Evolutionary conservation across 2,797 vertebrate species (phyloP), one percentile per base, ranked within the genome.

Genomic region (Tauraco hartlaubi): DNA sequence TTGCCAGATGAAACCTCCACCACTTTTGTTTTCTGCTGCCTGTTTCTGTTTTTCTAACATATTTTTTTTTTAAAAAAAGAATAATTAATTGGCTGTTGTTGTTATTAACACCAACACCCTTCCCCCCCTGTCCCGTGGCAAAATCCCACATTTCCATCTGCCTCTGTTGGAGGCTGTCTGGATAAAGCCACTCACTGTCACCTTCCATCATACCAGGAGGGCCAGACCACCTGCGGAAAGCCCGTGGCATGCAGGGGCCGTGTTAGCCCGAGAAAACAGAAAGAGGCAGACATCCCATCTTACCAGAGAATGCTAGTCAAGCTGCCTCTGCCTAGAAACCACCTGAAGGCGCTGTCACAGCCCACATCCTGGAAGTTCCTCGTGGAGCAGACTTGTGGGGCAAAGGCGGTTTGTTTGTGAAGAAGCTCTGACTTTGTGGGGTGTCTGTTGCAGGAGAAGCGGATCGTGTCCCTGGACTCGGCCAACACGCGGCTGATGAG

Each of bases 401-500:
- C 39, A 15, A 48, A 78, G 52, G 67, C 4, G 0, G 39, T 11
- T 1, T 6, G 0, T 19, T 16, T 4, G 9, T 1, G 31, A 26
- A 6, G 59, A 85, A 23, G 86, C 74, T 67, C 83, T 97, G 93
- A 96, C 46, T 9, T 4, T 26, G 15, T 5, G 90, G 54, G 96
- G 33, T 95, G 77, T 98, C 10, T 97, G 88, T 96, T 98, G 98
- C 97, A 99, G 99, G 99, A 99, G 98, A 99, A 99, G 96, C 98
- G 99, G 97, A 99, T 99, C 96, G 96, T 96, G 87, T 99, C 99
- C 12, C 98, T 99, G 98, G 99, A 99, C 85, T 98, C 99, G 2
- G 99, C 99, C 90, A 99, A 99, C 98, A 98, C 98, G 0, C 98
- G 99, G 56, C 98, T 99, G 96, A 99, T 99, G 99, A 99, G 98